A percentile compares a stretch with the other conserved stretches of the same genome.
These are phyloP conservation scores for Enteromius paludinosus DNA, from an alignment of 2,797 vertebrate species.

Conservation along the genomic window DNA sequence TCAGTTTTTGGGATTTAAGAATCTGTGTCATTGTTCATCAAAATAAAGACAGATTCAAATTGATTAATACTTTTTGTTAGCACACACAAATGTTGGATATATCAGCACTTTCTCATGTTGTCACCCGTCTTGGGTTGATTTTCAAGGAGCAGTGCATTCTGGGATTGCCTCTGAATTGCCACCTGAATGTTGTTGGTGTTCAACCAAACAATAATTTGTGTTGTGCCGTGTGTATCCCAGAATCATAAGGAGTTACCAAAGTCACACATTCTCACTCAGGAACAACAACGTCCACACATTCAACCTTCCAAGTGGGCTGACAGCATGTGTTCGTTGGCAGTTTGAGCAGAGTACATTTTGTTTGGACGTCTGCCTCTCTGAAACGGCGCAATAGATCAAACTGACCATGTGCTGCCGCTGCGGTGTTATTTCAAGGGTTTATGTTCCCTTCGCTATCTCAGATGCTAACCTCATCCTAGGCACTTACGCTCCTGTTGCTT, in stretches of 20 bases:
- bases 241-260: background rate
- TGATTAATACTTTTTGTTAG: background rate
- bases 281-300: background rate
- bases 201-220: background rate
- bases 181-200: background rate
- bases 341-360: conserved; percentile 65
- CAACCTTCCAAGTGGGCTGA: conserved; percentile 45
- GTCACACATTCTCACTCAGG: conserved; percentile 12
- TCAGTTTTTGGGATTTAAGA: background rate
- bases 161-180: background rate
- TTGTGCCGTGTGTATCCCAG: background rate
- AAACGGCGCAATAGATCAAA: conserved; percentile 64
- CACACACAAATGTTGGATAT: background rate
- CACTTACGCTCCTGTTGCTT: conserved; percentile 60
- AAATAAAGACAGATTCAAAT: background rate
- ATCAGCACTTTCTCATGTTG: background rate
- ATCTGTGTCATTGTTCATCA: background rate
- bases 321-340: conserved; percentile 69
- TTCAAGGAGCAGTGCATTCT: background rate
- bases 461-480: conserved; percentile 43
- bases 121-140: background rate
- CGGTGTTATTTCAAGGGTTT: conserved; percentile 60
- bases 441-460: conserved; percentile 55
- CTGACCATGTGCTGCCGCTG: conserved; percentile 61
- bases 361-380: conserved; percentile 59